Evolutionary conservation across 2,797 vertebrate genomes (phyloP), one percentile per base, ranked within the genome.

Genomic region (Arnoldichthys spilopterus): DNA sequence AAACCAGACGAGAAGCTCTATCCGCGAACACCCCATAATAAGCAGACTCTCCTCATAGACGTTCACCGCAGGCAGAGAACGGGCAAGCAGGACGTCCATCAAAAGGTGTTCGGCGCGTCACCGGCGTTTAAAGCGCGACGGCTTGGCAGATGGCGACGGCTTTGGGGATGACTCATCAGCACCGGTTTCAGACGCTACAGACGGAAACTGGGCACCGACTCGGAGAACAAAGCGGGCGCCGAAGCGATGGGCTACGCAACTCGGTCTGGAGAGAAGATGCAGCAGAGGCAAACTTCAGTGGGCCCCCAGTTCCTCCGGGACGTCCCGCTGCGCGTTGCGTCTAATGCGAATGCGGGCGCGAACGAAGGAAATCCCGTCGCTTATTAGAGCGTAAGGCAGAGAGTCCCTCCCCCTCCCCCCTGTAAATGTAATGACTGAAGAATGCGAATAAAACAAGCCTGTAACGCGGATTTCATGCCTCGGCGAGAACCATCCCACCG

Each of bases 101-200:
- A 71, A 67, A 61, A 37, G 37, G 49, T 74, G 70, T n/a, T 16
- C 58, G 67, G 12, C 59, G n/a, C 6, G 61, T 45, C 26, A 64
- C 66, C 24, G 26, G 51, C 37, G 70, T 78, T 72, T 67, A 75
- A 72, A 59, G 67, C 51, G 6, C 47, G 15, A 56, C 20, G 40
- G 71, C 59, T 74, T 76, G 68, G 53, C 82, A 81, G 74, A 82
- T 73, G 75, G 61, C 37, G 66, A 72, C 67, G 32, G 76, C 24
- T 47, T 68, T 72, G 30, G 28, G n/a, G 53, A 79, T 81, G 84
- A 83, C 73, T 85, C 80, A 82, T 78, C 71, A 70, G 54, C n/a
- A 72, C 30, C 56, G 9, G 53, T 62, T 77, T 77, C 78, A 63
- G 75, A 80, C 68, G 28, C 64, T 53, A 24, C 71, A 73, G 56